Evolutionary conservation across 2,113 vertebrate genomes (phyloP).

Genomic region (Megaceryle maxima): DNA sequence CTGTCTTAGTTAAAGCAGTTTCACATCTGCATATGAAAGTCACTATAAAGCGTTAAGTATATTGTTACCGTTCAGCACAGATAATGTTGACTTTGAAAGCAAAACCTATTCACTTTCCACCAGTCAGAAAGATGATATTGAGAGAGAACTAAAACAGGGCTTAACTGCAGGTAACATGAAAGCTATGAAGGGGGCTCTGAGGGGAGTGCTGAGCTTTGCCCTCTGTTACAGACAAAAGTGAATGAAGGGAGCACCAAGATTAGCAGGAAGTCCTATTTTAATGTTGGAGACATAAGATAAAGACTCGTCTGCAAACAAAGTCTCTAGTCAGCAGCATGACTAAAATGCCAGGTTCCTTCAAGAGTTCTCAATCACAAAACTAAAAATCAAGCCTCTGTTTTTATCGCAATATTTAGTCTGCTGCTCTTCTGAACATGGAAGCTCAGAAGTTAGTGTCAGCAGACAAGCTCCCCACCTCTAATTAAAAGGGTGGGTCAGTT

Average conservation of each 20-base stretch:
- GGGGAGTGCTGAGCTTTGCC: background rate
- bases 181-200: background rate
- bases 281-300: background rate
- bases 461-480: background rate
- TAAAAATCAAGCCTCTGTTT: background rate
- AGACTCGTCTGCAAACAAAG: background rate
- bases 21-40: background rate
- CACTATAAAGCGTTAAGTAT: slow-evolving; percentile 41
- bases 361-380: background rate
- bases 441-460: background rate
- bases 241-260: background rate
- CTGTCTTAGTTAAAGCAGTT: background rate
- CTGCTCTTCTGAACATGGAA: background rate
- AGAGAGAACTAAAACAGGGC: background rate
- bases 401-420: background rate
- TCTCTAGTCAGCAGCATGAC: background rate
- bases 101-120: background rate
- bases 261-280: slow-evolving; percentile 1
- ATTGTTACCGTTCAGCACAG: slow-evolving; percentile 35
- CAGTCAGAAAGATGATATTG: background rate
- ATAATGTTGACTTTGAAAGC: slow-evolving; percentile 5
- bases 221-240: background rate
- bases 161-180: background rate
- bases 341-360: background rate
- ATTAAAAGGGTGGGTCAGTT: background rate